These are phyloP conservation scores for Drosophila gaucha DNA, from an alignment of 2,888 invertebrate species.

Conservation along the genomic window DNA sequence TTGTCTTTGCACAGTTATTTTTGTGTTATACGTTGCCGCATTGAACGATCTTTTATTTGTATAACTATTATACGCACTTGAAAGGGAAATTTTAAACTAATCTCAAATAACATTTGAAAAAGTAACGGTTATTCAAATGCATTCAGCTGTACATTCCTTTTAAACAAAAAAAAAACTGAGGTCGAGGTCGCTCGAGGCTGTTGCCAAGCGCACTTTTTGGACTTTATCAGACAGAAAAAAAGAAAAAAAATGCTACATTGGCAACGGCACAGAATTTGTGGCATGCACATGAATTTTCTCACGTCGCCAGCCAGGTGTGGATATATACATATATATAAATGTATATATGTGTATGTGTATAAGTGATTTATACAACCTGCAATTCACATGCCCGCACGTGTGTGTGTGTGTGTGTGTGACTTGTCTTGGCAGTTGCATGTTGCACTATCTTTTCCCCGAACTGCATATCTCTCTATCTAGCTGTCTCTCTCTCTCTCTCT, in stretches of 20 bases:
- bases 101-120: constrained; percentile 7
- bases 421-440: constrained; percentile 72
- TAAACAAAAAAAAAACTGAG: too few relatives aligned
- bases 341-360: background rate
- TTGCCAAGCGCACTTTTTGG: constrained; percentile 28
- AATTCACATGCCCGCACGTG: constrained; percentile 51
- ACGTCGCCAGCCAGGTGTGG: constrained; percentile 66
- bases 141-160: constrained; percentile 7
- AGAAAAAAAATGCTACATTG: constrained; percentile 19
- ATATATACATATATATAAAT: background rate
- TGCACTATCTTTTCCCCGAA: constrained; percentile 76
- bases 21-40: constrained; percentile 29
- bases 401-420: constrained; percentile 25
- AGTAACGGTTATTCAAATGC: constrained; percentile 13
- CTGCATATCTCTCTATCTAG: constrained; percentile 39
- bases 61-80: constrained; percentile 19
- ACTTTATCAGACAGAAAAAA: constrained; percentile 28
- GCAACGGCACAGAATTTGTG: constrained; percentile 76
- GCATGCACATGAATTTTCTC: constrained; percentile 79
- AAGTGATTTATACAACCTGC: constrained; percentile 57
- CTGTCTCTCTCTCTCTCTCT: constrained; percentile 6
- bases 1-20: too few relatives aligned
- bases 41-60: constrained; percentile 3
- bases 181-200: constrained; percentile 35
- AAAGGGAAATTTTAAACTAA: constrained; percentile 45